These are phyloP conservation scores for Myanophis thanlyinensis DNA, from an alignment of 2,113 vertebrate species.

Conservation along the genomic window DNA sequence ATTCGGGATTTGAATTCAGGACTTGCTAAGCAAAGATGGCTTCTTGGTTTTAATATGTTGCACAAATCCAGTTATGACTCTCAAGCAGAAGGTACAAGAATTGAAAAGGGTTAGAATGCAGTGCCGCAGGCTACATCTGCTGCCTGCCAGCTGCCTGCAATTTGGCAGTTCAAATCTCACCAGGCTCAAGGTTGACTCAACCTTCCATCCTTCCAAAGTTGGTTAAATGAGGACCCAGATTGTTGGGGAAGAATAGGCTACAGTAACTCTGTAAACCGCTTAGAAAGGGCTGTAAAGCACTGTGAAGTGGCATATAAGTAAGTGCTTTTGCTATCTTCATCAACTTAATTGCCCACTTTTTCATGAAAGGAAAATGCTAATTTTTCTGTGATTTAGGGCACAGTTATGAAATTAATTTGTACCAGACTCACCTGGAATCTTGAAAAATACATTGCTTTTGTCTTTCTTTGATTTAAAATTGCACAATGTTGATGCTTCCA, in stretches of 20 bases:
- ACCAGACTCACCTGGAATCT: neutral
- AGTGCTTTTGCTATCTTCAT: neutral
- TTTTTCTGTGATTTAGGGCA: neutral
- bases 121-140: no score
- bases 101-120: neutral
- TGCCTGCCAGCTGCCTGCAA: no score
- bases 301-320: no score
- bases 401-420: neutral
- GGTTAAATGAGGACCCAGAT: no score
- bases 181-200: no score
- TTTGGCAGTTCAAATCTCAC: no score
- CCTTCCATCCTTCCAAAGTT: neutral
- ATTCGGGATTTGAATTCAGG: neutral
- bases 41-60: neutral
- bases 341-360: neutral
- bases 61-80: neutral
- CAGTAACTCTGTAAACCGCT: no score
- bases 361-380: neutral
- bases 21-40: no score
- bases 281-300: no score
- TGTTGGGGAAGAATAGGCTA: no score
- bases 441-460: neutral
- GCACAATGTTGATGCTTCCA: conserved; percentile 25
- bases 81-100: neutral
- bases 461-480: conserved; percentile 1